Conservation (phyloP, 2,797 vertebrate species). For the Poeciliopsis infans region DNA sequence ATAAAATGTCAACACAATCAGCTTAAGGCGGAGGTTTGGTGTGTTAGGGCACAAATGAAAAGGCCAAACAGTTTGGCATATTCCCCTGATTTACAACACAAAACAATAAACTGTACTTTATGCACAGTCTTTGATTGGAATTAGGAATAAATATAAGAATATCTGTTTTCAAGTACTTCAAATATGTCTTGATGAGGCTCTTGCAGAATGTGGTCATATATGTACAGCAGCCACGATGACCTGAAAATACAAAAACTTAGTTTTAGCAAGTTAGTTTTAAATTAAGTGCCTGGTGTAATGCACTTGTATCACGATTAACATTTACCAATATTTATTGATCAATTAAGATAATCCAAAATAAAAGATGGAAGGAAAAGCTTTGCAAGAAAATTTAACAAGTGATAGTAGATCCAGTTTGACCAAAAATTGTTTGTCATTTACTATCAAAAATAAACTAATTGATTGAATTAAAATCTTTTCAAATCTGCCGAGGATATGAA, state of each 20-base stretch:
- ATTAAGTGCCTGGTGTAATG: neutral
- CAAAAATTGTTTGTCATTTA: neutral
- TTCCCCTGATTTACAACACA: conserved; percentile 16
- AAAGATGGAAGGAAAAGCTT: too few species aligned
- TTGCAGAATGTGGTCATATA: neutral
- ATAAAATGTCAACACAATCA: neutral
- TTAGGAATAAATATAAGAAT: neutral
- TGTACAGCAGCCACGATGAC: neutral
- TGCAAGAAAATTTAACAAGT: neutral
- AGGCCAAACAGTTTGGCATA: neutral
- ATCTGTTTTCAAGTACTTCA: neutral
- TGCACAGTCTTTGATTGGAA: conserved; percentile 1
- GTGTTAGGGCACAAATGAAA: conserved; percentile 9
- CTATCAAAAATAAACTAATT: neutral
- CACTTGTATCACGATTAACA: neutral
- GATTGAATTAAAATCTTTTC: neutral
- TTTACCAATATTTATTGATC: neutral
- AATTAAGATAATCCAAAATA: neutral
- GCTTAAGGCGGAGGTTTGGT: conserved; percentile 32
- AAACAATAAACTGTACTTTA: neutral
- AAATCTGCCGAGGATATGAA: neutral
- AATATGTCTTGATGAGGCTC: neutral
- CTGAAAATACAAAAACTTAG: conserved; percentile 14
- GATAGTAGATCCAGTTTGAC: neutral
- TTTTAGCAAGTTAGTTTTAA: neutral